Percentiles rank a stretch among this genome's conserved stretches.
Conservation (phyloP, 2,113 vertebrate genomes). For the Esox niger region DNA sequence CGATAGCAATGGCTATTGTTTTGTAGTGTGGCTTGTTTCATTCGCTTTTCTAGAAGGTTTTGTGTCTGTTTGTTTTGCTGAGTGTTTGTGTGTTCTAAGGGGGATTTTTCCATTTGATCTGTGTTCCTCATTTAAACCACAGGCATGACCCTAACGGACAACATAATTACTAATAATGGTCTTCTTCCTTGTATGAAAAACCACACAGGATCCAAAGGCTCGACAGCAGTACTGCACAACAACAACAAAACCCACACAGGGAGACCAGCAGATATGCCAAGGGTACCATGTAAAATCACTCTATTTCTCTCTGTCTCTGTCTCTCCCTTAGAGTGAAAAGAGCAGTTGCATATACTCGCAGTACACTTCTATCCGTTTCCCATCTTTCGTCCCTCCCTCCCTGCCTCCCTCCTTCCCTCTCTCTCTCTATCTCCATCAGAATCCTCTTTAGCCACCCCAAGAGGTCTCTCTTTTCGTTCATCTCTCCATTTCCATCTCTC, state of each 20-base stretch:
- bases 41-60: too few relatives aligned
- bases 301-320: too few relatives aligned
- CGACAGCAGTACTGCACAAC: neutral
- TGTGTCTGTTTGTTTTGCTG: too few relatives aligned
- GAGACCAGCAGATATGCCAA: too few relatives aligned
- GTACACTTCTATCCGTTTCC: neutral
- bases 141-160: constrained; percentile 4
- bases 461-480: constrained; percentile 3
- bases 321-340: neutral
- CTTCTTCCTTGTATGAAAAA: constrained; percentile 8
- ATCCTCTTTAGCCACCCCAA: neutral
- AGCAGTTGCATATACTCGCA: constrained; percentile 3
- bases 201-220: constrained; percentile 3
- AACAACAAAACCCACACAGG: neutral
- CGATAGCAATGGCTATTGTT: constrained; percentile 6
- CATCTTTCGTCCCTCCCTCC: neutral
- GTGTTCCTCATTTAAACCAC: neutral
- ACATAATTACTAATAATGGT: constrained; percentile 12
- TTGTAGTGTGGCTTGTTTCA: constrained; percentile 16
- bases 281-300: too few relatives aligned
- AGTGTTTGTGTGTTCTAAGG: constrained; percentile 41
- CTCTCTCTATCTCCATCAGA: neutral
- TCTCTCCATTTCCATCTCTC: constrained; percentile 10
- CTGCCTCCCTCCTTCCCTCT: neutral
- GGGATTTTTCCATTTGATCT: neutral